A percentile compares a stretch with the other conserved stretches of the same genome.
Conservation (phyloP, 2,113 vertebrate species). For the Sinocyclocheilus anophthalmus region DNA sequence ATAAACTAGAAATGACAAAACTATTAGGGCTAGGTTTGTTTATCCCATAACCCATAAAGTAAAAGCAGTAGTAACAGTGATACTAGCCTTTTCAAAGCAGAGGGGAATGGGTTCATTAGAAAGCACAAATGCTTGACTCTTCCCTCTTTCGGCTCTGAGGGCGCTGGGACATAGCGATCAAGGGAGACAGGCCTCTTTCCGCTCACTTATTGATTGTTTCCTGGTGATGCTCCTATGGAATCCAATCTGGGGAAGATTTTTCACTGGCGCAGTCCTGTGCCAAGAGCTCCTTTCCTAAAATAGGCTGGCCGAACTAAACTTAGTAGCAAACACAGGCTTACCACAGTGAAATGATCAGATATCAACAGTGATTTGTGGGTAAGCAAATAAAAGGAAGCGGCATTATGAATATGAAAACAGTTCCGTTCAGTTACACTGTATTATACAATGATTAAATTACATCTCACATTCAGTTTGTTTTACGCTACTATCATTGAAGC, state of each 20-base stretch:
- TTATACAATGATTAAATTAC: constrained; percentile 1
- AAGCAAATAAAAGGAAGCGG: constrained; percentile 33
- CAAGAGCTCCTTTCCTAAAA: constrained; percentile 49
- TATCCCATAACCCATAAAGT: not conserved
- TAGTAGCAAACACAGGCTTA: constrained; percentile 40
- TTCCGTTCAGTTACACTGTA: not conserved
- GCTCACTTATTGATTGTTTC: constrained; percentile 55
- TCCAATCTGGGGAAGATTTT: constrained; percentile 51
- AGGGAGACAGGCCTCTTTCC: constrained; percentile 52
- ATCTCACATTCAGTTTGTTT: not conserved
- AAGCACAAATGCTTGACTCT: constrained; percentile 29
- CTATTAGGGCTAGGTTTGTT: not conserved
- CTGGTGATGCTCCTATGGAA: constrained; percentile 54
- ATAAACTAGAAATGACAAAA: not conserved
- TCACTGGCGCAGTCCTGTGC: constrained; percentile 48
- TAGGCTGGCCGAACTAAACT: constrained; percentile 41
- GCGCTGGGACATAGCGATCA: constrained; percentile 50
- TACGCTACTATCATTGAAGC: not conserved
- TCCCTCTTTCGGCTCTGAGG: constrained; percentile 40
- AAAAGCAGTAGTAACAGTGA: not conserved
- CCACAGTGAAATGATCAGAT: constrained; percentile 35
- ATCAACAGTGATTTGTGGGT: constrained; percentile 42
- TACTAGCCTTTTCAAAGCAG: not conserved
- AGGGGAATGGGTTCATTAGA: constrained; percentile 32
- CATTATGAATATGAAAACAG: constrained; percentile 19